These are phyloP conservation scores for Drosophila serrata DNA, from an alignment of 1,140 invertebrate species.

Conservation along the genomic window DNA sequence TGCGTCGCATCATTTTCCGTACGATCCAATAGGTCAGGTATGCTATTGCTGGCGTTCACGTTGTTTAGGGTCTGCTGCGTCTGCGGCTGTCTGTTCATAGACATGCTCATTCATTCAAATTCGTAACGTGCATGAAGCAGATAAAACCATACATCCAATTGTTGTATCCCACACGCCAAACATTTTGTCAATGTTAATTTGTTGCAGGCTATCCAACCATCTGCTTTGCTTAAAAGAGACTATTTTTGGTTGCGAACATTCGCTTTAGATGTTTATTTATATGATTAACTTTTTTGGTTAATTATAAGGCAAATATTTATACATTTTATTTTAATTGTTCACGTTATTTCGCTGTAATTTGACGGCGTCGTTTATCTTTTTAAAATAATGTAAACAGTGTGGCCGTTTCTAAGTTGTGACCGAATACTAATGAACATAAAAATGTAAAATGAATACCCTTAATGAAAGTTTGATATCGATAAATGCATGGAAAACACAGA, in stretches of 20 bases:
- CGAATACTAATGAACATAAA: background rate
- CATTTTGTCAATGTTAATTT: constrained; percentile 10
- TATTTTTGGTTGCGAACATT: background rate
- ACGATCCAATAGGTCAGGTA: constrained; percentile 19
- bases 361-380: constrained; percentile 40
- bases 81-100: constrained; percentile 16
- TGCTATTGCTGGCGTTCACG: background rate
- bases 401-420: background rate
- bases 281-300: background rate
- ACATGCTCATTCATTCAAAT: constrained; percentile 27
- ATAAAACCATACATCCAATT: constrained; percentile 1
- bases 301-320: too few species aligned
- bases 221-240: background rate
- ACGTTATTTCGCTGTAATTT: constrained; percentile 21
- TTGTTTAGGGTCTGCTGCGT: constrained; percentile 1
- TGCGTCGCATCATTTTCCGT: constrained; percentile 77
- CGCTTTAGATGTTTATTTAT: too few species aligned
- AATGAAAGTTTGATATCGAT: background rate
- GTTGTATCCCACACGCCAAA: constrained; percentile 7
- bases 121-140: constrained; percentile 4
- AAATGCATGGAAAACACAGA: background rate
- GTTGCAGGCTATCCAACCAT: constrained; percentile 1
- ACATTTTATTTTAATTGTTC: background rate
- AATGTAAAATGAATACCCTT: background rate
- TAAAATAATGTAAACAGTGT: constrained; percentile 26